Percentiles rank a stretch among this genome's conserved stretches.
These are phyloP conservation scores for Echinops telfairi DNA, from an alignment of 2,113 vertebrate genomes.

Conservation along the genomic window DNA sequence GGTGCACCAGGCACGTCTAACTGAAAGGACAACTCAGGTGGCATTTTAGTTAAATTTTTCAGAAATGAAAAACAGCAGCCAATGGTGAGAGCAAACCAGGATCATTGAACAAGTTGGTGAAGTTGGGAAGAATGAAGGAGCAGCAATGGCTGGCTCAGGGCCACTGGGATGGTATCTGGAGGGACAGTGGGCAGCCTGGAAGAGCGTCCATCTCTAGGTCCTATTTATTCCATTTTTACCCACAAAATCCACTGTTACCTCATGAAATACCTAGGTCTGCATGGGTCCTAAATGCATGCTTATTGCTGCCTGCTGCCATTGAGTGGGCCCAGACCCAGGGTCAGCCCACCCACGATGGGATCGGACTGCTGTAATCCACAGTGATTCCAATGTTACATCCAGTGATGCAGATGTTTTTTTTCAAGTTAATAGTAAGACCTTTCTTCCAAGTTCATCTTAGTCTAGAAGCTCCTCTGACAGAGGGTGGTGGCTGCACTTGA, in stretches of 20 bases:
- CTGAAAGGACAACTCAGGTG: neutral
- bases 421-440: neutral
- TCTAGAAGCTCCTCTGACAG: neutral
- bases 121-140: neutral
- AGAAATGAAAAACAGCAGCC: neutral
- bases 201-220: neutral
- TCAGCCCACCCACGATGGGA: neutral
- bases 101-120: neutral
- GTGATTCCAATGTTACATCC: neutral
- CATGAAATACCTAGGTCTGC: neutral
- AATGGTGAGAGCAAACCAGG: neutral
- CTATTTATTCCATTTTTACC: neutral
- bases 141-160: neutral
- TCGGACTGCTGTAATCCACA: neutral
- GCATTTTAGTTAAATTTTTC: conserved; percentile 21
- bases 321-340: neutral
- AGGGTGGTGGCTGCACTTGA: neutral
- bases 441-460: neutral
- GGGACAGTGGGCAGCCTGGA: neutral
- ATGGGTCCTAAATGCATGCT: neutral
- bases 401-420: neutral
- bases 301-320: neutral
- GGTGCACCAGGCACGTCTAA: neutral
- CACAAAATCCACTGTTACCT: neutral
- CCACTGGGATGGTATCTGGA: fast-evolving